A percentile compares a stretch with the other conserved stretches of the same genome.
Conservation (phyloP, 23 tunicate species). For the Styela plicata region DNA sequence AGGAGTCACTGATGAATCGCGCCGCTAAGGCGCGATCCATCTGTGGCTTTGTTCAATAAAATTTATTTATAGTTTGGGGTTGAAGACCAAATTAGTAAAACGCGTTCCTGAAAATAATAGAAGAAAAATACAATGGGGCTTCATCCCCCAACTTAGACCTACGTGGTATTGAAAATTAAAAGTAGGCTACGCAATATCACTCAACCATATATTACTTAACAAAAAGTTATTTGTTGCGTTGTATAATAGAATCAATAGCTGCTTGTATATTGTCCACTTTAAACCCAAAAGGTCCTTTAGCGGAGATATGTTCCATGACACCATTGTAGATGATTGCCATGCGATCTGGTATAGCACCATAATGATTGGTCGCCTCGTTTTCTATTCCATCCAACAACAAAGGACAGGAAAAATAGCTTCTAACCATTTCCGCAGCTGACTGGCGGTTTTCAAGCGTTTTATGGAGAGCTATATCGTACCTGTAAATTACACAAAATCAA, state of each 20-base stretch:
- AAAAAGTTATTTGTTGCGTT: too few species aligned
- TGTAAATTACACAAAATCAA: not conserved
- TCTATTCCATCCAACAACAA: slow-evolving; percentile 36
- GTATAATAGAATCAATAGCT: not conserved
- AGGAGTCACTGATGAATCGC: too few species aligned
- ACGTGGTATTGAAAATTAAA: too few species aligned
- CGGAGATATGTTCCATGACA: slow-evolving; percentile 4
- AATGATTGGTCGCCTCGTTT: slow-evolving; percentile 25
- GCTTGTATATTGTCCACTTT: not conserved
- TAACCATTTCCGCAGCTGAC: slow-evolving; percentile 35
- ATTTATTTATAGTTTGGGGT: too few species aligned
- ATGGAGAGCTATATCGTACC: slow-evolving; percentile 23
- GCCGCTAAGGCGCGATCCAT: too few species aligned
- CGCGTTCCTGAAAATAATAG: too few species aligned
- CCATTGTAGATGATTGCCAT: slow-evolving; percentile 6
- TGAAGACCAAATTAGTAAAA: too few species aligned
- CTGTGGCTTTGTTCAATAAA: too few species aligned
- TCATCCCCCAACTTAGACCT: too few species aligned
- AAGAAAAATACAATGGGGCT: too few species aligned
- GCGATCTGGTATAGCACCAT: slow-evolving; percentile 26
- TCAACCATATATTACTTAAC: too few species aligned
- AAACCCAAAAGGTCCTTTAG: slow-evolving; percentile 15
- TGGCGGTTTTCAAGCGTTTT: slow-evolving; percentile 22
- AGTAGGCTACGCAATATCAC: too few species aligned
- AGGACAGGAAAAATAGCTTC: slow-evolving; percentile 26